Conservation (phyloP, 2,113 vertebrate species). For the Speoplatyrhinus poulsoni region DNA sequence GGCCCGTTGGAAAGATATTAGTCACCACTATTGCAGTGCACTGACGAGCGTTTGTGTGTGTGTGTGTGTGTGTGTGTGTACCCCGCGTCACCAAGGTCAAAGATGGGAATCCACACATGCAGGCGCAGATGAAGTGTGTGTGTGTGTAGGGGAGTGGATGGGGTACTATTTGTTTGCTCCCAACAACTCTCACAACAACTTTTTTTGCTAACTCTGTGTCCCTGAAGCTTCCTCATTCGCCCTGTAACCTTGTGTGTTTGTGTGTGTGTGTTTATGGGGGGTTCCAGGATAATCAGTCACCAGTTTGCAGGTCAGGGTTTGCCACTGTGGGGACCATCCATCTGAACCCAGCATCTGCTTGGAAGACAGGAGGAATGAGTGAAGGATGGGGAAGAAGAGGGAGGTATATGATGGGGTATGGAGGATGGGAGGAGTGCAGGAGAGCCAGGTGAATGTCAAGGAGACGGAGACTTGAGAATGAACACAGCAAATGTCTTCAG, state of each 20-base stretch:
- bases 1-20: constrained; percentile 43
- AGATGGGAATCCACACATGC: constrained; percentile 30
- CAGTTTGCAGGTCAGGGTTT: constrained; percentile 67
- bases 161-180: not conserved
- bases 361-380: constrained; percentile 50
- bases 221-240: constrained; percentile 38
- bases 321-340: constrained; percentile 64
- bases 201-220: constrained; percentile 19
- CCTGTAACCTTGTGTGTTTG: constrained; percentile 44
- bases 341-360: constrained; percentile 71
- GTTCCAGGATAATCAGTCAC: constrained; percentile 71
- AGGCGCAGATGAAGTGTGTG: constrained; percentile 38
- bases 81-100: constrained; percentile 56
- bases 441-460: constrained; percentile 50
- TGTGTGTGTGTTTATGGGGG: constrained; percentile 16
- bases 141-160: not conserved
- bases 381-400: constrained; percentile 17
- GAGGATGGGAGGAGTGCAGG: not conserved
- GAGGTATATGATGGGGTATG: not conserved
- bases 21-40: constrained; percentile 32
- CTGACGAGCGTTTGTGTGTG: constrained; percentile 34
- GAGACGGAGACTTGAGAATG: constrained; percentile 41
- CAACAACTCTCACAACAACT: constrained; percentile 5
- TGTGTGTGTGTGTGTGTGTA: not conserved
- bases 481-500: constrained; percentile 16